Conservation (phyloP, 37 sponge, comb jelly and placozoan species). For the Halichondria panicea region DNA sequence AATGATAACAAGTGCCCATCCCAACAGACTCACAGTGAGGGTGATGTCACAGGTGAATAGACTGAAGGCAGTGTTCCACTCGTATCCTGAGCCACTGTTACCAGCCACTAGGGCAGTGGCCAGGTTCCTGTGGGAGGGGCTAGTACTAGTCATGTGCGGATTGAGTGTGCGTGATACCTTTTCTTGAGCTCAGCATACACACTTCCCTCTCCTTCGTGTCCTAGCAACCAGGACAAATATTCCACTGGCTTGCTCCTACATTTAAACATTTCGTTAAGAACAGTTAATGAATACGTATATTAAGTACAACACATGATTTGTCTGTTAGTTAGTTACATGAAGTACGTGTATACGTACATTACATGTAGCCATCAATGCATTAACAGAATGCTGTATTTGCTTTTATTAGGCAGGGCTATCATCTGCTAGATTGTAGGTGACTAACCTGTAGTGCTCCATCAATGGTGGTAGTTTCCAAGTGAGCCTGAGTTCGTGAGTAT, state of each 20-base stretch:
- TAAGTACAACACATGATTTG: not conserved
- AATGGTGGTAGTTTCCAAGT: constrained; percentile 65
- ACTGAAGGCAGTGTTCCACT: constrained; percentile 62
- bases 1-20: no score
- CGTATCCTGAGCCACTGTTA: constrained; percentile 48
- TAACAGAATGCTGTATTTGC: no score
- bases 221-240: constrained; percentile 74
- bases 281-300: not conserved
- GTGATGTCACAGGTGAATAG: constrained; percentile 59
- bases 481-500: constrained; percentile 45
- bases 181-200: constrained; percentile 63
- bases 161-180: no score
- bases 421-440: not conserved
- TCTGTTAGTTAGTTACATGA: not conserved
- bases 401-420: not conserved
- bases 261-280: not conserved
- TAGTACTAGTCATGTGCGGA: not conserved
- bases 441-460: constrained; percentile 56
- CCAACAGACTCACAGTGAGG: constrained; percentile 56
- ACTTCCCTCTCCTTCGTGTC: constrained; percentile 87
- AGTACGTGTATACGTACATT: not conserved
- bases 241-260: constrained; percentile 67
- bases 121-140: constrained; percentile 34
- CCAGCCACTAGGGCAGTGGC: constrained; percentile 54
- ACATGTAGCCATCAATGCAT: not conserved